Evolutionary conservation across 2,797 vertebrate species (phyloP).

Genomic region (Hippocampus kuda): DNA sequence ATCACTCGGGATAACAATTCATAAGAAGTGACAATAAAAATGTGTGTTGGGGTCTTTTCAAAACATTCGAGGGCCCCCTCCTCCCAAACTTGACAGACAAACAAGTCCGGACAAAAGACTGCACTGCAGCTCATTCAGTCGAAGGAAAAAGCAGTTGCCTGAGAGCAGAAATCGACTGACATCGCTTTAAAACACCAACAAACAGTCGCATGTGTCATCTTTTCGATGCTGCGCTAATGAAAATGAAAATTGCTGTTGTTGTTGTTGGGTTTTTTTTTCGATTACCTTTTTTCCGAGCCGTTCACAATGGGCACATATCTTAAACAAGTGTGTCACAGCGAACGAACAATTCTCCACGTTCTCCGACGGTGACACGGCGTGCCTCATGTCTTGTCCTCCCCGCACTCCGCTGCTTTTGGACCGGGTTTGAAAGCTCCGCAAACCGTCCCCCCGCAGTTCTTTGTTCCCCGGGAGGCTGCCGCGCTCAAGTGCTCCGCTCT

Average conservation of each 20-base stretch:
- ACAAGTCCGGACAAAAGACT: slow-evolving; percentile 65
- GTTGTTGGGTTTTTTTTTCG: neutral
- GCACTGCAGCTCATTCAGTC: slow-evolving; percentile 48
- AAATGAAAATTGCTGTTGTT: neutral
- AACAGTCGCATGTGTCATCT: neutral
- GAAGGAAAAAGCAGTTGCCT: neutral
- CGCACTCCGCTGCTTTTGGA: slow-evolving; percentile 24
- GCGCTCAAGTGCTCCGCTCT: slow-evolving; percentile 31
- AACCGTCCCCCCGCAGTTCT: slow-evolving; percentile 42
- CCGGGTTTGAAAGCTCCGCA: slow-evolving; percentile 14
- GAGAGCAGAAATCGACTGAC: neutral
- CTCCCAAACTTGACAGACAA: slow-evolving; percentile 27
- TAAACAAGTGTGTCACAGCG: slow-evolving; percentile 59
- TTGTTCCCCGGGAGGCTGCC: slow-evolving; percentile 62
- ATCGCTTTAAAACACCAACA: fast-evolving
- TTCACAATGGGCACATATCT: slow-evolving; percentile 72
- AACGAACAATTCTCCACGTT: slow-evolving; percentile 60
- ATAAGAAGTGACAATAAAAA: neutral
- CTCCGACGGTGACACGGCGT: slow-evolving; percentile 60
- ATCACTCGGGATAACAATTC: neutral
- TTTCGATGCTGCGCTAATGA: neutral
- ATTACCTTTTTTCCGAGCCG: slow-evolving; percentile 72
- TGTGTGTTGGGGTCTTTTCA: neutral
- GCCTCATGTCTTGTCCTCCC: slow-evolving; percentile 65
- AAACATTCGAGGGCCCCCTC: neutral